Conservation (phyloP, 2,888 invertebrate species). For the Himalopsyche anomala region DNA sequence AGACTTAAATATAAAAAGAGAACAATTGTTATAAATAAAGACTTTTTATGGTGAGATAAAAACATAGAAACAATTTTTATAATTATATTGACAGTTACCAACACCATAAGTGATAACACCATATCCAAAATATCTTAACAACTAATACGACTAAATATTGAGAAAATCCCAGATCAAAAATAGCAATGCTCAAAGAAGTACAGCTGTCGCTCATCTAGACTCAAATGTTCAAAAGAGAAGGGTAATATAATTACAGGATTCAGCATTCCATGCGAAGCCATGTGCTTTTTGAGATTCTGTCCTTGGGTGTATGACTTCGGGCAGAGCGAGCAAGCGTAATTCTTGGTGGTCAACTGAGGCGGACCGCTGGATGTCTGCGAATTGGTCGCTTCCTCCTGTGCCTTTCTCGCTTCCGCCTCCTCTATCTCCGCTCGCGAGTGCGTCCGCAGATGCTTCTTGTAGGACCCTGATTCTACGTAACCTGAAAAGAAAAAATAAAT, state of each 20-base stretch:
- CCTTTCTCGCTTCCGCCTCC: constrained; percentile 63
- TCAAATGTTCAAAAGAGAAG: too few species aligned
- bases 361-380: constrained; percentile 49
- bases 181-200: too few species aligned
- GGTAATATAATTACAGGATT: constrained; percentile 52
- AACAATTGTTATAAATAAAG: background rate
- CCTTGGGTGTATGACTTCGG: constrained; percentile 75
- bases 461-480: constrained; percentile 72
- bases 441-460: constrained; percentile 74
- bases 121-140: too few species aligned
- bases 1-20: constrained; percentile 42
- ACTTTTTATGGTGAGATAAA: too few species aligned
- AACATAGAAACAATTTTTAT: too few species aligned
- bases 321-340: constrained; percentile 74
- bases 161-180: too few species aligned
- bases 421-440: constrained; percentile 68
- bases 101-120: too few species aligned
- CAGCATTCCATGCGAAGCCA: constrained; percentile 72
- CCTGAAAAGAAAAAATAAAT: constrained; percentile 67
- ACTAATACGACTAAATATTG: too few species aligned
- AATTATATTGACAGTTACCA: too few species aligned
- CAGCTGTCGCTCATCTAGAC: too few species aligned
- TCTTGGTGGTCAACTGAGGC: constrained; percentile 67
- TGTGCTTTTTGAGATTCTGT: constrained; percentile 75
- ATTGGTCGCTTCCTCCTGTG: background rate